Conservation (phyloP, 2,113 vertebrate species). For the Serinus canaria region DNA sequence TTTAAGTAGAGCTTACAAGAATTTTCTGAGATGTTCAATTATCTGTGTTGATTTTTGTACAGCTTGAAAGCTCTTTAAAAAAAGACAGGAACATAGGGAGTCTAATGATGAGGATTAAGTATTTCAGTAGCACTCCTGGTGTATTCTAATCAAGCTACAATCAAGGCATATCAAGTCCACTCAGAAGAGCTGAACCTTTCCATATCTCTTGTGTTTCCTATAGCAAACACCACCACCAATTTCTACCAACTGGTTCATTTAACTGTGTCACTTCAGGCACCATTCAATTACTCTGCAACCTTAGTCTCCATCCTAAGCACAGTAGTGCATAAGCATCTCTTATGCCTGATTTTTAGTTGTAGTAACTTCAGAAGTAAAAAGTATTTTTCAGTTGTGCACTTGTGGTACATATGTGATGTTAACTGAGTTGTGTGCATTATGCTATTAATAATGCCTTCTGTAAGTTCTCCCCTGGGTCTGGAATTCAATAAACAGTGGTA, state of each 20-base stretch:
- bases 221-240: neutral
- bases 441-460: neutral
- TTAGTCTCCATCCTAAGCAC: neutral
- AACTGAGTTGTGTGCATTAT: neutral
- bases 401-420: neutral
- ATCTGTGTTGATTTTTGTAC: conserved; percentile 14
- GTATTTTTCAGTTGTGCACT: neutral
- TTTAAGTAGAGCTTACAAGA: neutral
- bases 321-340: neutral
- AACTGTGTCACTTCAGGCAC: neutral
- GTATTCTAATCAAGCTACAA: conserved; percentile 34
- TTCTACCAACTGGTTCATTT: neutral
- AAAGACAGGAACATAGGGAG: neutral
- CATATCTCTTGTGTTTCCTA: neutral
- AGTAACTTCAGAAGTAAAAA: neutral
- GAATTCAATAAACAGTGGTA: neutral
- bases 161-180: neutral
- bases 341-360: neutral
- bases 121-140: neutral
- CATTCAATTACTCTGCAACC: neutral
- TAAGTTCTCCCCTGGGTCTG: neutral
- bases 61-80: neutral
- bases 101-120: neutral
- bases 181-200: neutral
- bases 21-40: neutral